Base-by-base conservation (phyloP, 2,888 invertebrate species). In the Aphrophora alni region DNA sequence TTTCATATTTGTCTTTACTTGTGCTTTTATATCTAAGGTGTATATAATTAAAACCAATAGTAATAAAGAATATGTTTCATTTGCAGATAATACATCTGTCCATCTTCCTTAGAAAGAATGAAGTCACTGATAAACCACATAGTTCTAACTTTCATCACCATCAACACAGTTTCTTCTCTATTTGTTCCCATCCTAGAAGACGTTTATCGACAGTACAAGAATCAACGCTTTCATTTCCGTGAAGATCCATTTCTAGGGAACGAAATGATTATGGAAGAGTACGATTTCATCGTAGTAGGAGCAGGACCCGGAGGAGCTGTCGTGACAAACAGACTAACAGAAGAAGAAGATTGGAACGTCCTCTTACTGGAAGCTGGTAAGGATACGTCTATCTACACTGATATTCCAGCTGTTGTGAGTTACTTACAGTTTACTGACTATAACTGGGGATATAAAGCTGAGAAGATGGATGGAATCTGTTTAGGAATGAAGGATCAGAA, bases 361-460 rank as follows among this genome's bases (percentile, higher is more conserved):
- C 88, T 94, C 3, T 87, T 94, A 0, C 85, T 94, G 21, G 94
- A 94, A 87, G 92, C 93, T 0, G 92, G 92, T 0, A 88, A 88
- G 74, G 88, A 89, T 28, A 90, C 91, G 77, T 89, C 89, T 7
- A 86, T 92, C 0, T 87, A 92, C 7, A 90, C 90, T 7, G 92
- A 92, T 83, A 89, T 92, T 14, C 93, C 93, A 0, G 89, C 91
- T 0, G 83, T 92, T 14, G 89, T 89, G 0, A 90, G 89, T 21
- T 90, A 90, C 83, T 89, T 92, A 72, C 91, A 91, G 83, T 86
- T 90, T 24, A 91, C 92, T 0, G 90, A 91, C 70, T 92, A 92
- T 85, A 92, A 94, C 82, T 95, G 94, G 94, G 92, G 92, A 70
- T 95, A 93, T 87, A 91, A 90, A 74, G 92, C 93, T 83, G 92